Evolutionary conservation across 1,140 invertebrate genomes (phyloP), one percentile per base, ranked within the genome.

Genomic region (Pectinophora gossypiella): DNA sequence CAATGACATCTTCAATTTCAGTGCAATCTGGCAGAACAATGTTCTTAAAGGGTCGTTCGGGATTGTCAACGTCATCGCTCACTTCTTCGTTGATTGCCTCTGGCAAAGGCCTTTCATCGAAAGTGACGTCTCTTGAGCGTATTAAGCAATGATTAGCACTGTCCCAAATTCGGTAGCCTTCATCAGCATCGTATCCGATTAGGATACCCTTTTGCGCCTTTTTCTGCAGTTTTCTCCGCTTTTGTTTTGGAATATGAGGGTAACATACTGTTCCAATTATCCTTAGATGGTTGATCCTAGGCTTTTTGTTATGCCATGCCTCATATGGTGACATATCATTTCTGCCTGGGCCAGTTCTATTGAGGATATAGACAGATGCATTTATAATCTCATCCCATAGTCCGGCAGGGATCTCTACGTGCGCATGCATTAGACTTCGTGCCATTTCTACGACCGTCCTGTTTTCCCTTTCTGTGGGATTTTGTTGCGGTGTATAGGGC

Each of bases 371-470:
- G 6, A 64, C 70, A 32, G 76, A 67, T 13, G 68, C 74, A 44
- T 66, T 63, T 7, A 74, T 56, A 12, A 76, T 57, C 54, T 86
- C 80, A 32, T 63, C 70, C 76, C 73, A 83, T 6, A 76, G 51
- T 3, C 12, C 19, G 23, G 76, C 62, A 15, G 70, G 62, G 15
- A 90, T 48, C 1, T 23, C 10, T 15, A 40, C 48, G 19, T 49
- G 44, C 9, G 73, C 72, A 59, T 80, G 66, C 49, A 72, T 77
- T 16, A 77, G 59, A 9, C 68, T 65, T 61, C 72, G 68, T 6
- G 74, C 72, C 51, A 68, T 66, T 59, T 83, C 76, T 13, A 84
- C 62, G 3, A 83, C 59, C 12, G 75, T 84, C 9, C 72, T 56
- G 47, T 74, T 81, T 50, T 80, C 73, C 21, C 70, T 50, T 53